Conservation (phyloP, 1,140 invertebrate genomes). For the Zaprionus capensis region DNA sequence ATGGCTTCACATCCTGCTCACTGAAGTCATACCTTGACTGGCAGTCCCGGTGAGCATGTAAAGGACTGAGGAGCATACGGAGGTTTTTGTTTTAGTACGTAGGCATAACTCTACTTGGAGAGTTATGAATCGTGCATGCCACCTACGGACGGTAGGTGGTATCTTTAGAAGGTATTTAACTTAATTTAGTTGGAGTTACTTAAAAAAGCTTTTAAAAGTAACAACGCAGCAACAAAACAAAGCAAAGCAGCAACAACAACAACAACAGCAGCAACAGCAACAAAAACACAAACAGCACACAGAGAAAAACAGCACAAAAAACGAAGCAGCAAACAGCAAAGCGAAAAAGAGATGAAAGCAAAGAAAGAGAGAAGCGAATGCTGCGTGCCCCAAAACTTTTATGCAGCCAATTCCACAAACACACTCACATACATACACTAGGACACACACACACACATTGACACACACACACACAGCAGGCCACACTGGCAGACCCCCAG, state of each 20-base stretch:
- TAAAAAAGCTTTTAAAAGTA: slow-evolving; percentile 81
- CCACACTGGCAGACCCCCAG: neutral
- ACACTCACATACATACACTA: neutral
- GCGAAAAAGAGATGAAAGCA: slow-evolving; percentile 4
- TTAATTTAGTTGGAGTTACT: slow-evolving; percentile 80
- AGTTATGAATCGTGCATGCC: too few relatives aligned
- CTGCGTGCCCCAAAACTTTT: slow-evolving; percentile 36
- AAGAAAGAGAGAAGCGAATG: neutral
- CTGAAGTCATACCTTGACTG: too few relatives aligned
- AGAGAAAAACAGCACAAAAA: neutral
- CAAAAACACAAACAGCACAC: slow-evolving; percentile 34
- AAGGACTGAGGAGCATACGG: too few relatives aligned
- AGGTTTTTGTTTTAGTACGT: too few relatives aligned
- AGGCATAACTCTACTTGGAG: too few relatives aligned
- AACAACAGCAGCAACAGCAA: slow-evolving; percentile 21
- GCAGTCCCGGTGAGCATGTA: too few relatives aligned
- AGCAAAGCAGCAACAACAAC: slow-evolving; percentile 27
- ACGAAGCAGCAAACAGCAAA: too few relatives aligned
- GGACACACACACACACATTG: neutral
- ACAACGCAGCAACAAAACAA: slow-evolving; percentile 42
- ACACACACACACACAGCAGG: too few relatives aligned
- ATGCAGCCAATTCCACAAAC: slow-evolving; percentile 24
- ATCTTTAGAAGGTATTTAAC: too few relatives aligned
- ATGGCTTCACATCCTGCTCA: too few relatives aligned
- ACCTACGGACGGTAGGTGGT: too few relatives aligned